Conservation (phyloP, 2,113 vertebrate species). For the Notothenia coriiceps region DNA sequence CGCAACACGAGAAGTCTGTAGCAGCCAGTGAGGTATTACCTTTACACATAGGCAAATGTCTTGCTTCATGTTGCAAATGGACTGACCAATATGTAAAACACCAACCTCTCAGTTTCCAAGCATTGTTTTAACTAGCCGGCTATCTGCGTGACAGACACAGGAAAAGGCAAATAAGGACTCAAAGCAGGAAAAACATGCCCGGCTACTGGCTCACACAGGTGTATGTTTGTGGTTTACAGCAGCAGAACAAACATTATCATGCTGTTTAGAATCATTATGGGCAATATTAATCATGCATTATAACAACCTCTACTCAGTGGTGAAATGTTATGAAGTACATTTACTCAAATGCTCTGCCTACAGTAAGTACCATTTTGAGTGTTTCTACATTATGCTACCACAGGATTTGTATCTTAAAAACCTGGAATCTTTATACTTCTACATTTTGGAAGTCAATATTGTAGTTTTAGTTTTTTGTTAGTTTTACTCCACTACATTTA, state of each 20-base stretch:
- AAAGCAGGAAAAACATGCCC: slow-evolving; percentile 63
- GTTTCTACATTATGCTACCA: no score
- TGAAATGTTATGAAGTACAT: no score
- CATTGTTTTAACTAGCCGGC: slow-evolving; percentile 43
- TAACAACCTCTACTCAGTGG: slow-evolving; percentile 1
- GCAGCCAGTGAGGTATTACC: slow-evolving; percentile 10
- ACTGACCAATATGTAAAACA: slow-evolving; percentile 70
- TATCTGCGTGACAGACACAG: slow-evolving; percentile 40
- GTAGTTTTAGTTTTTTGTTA: no score
- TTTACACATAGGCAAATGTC: slow-evolving; percentile 71
- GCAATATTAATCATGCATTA: slow-evolving; percentile 1
- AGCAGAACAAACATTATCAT: neutral
- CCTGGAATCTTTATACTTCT: no score
- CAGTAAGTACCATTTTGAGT: no score
- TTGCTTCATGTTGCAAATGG: slow-evolving; percentile 69
- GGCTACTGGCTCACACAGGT: slow-evolving; percentile 56
- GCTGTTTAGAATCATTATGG: slow-evolving; percentile 20
- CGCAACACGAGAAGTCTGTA: slow-evolving; percentile 4
- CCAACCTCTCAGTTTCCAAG: slow-evolving; percentile 23
- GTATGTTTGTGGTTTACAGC: slow-evolving; percentile 48
- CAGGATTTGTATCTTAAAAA: no score
- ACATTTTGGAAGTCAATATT: no score
- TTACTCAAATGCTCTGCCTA: no score
- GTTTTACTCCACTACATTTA: no score
- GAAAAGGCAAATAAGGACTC: slow-evolving; percentile 56